Evolutionary conservation across 35 echinoderm and acorn worm genomes (phyloP).

Genomic region (Lytechinus variegatus): DNA sequence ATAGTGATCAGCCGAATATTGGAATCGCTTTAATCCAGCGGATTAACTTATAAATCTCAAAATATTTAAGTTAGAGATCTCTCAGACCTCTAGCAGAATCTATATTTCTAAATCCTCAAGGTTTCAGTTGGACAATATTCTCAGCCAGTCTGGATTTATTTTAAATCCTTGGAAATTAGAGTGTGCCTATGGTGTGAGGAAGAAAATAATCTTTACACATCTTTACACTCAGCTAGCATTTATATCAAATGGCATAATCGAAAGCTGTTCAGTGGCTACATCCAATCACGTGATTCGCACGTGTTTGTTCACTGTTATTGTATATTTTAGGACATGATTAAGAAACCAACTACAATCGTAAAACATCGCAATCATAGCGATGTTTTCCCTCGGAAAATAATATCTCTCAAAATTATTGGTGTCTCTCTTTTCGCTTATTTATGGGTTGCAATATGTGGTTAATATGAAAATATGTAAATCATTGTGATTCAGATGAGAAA

Average conservation of each 20-base stretch:
- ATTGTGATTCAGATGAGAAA: background rate
- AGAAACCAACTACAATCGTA: background rate
- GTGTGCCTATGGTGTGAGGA: too few relatives aligned
- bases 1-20: too few relatives aligned
- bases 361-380: background rate
- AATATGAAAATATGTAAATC: background rate
- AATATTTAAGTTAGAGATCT: too few relatives aligned
- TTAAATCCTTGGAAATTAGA: too few relatives aligned
- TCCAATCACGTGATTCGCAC: background rate
- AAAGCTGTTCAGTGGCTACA: too few relatives aligned
- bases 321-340: background rate
- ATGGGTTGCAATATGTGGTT: background rate
- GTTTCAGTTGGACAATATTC: too few relatives aligned
- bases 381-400: background rate
- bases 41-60: too few relatives aligned
- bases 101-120: too few relatives aligned
- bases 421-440: background rate
- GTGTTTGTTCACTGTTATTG: background rate
- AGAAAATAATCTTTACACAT: too few relatives aligned
- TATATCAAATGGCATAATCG: background rate
- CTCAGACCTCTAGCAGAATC: too few relatives aligned
- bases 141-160: too few relatives aligned
- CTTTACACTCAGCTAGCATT: background rate
- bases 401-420: background rate
- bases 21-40: too few relatives aligned